A percentile compares a stretch with the other conserved stretches of the same genome.
Evolutionary conservation across 92 coral and sea anemone species (phyloP).

Genomic region (Bergia sp.): DNA sequence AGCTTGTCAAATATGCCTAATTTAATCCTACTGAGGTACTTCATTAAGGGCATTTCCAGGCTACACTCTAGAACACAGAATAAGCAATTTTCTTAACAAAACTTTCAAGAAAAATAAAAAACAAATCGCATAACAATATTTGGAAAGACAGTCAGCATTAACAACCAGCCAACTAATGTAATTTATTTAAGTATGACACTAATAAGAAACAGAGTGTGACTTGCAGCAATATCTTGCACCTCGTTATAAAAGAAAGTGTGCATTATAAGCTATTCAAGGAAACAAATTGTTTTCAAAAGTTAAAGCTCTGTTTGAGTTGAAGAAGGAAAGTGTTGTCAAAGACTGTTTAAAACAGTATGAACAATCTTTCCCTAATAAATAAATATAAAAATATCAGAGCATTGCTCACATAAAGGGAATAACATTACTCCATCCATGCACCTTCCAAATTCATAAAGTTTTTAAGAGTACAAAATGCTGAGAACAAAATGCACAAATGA

Average conservation of each 20-base stretch:
- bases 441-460: neutral
- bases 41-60: neutral
- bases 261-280: neutral
- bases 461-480: slow-evolving; percentile 12
- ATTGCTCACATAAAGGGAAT: neutral
- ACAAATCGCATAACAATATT: neutral
- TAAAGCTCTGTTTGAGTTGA: neutral
- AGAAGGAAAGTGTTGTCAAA: neutral
- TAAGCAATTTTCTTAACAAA: neutral
- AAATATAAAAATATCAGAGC: slow-evolving; percentile 6
- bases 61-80: neutral
- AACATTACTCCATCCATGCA: neutral
- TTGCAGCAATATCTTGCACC: no score
- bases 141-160: neutral
- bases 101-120: neutral
- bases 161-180: no score
- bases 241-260: neutral
- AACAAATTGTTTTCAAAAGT: neutral
- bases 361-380: slow-evolving; percentile 3
- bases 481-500: neutral
- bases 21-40: no score
- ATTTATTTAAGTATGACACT: neutral
- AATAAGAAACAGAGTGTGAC: neutral
- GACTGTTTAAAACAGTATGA: neutral
- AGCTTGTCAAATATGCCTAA: neutral